Base-by-base conservation (phyloP, 2,888 invertebrate genomes). In the Leptopilina myrica region DNA sequence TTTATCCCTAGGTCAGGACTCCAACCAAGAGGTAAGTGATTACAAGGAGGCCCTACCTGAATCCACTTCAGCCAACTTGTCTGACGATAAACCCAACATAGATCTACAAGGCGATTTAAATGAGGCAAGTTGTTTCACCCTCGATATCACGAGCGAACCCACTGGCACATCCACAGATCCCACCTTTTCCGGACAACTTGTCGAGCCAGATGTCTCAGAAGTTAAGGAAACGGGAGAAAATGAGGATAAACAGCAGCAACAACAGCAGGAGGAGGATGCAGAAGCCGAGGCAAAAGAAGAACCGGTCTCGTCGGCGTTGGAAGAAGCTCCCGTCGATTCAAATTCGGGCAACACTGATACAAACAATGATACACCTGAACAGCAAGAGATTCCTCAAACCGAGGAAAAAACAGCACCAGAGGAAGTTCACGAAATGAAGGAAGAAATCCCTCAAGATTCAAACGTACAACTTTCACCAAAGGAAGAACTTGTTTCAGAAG, bases 21-120 rank as follows among this genome's bases (percentile, higher is more conserved):
- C 90, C 89, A 89, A 87, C 84, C 89, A 90, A 90, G 91, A 91
- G 91, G 91, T 91, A 91, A 91, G 91, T 91, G 91, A 91, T 91
- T 88, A 88, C 89, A 91, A 91, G 91, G 91, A 91, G 89, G 88
- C 89, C 90, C 91, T 89, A 91, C 88, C 91, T 86, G 90, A 91
- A 90, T 89, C 89, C 89, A 89, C 91, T 86, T 89, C 90, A 87
- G 90, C 90, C 89, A 88, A 91, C 89, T 90, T 91, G 90, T 91
- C 91, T 91, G 91, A 91, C 88, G 91, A 87, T 89, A 90, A 91
- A 90, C 89, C 88, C 91, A 90, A 91, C 90, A 89, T 91, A 91
- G 91, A 91, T 90, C 89, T 86, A 87, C 89, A 88, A 86, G 88
- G 84, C 82, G 87, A 87, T 83, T 80, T 86, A 81, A 86, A 84